A percentile compares a stretch with the other conserved stretches of the same genome.
These are phyloP conservation scores for Tetramorium simillimum DNA, from an alignment of 1,140 invertebrate species.

Conservation along the genomic window DNA sequence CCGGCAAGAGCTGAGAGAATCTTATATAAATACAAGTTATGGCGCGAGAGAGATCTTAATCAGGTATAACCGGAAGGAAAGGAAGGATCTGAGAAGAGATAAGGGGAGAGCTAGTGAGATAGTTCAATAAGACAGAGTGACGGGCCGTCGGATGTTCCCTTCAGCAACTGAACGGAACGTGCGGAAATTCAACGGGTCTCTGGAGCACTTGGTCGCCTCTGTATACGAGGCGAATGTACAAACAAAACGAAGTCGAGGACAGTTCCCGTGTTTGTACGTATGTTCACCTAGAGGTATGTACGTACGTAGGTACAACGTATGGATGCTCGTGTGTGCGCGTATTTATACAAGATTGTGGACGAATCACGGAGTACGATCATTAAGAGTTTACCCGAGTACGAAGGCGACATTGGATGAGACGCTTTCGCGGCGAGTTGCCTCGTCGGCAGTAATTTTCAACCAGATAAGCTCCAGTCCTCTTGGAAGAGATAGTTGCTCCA, in stretches of 20 bases:
- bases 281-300: not conserved
- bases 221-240: conserved; percentile 20
- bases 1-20: not conserved
- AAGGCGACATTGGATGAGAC: conserved; percentile 49
- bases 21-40: conserved; percentile 25
- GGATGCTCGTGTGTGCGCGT: not conserved
- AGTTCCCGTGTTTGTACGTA: not conserved
- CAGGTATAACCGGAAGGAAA: not conserved
- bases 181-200: conserved; percentile 64
- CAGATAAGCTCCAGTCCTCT: conserved; percentile 43
- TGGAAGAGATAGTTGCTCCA: conserved; percentile 25
- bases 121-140: conserved; percentile 53
- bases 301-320: not conserved
- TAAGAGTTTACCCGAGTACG: conserved; percentile 49
- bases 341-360: conserved; percentile 31
- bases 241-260: conserved; percentile 26
- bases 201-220: conserved; percentile 35
- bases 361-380: conserved; percentile 46
- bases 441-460: conserved; percentile 55
- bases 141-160: conserved; percentile 41
- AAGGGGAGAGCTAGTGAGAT: not conserved
- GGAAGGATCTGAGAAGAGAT: conserved; percentile 1
- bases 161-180: conserved; percentile 21
- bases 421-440: conserved; percentile 29
- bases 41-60: conserved; percentile 23